Evolutionary conservation across 2,113 vertebrate genomes (phyloP), one percentile per base, ranked within the genome.

Genomic region (Silurus glanis): DNA sequence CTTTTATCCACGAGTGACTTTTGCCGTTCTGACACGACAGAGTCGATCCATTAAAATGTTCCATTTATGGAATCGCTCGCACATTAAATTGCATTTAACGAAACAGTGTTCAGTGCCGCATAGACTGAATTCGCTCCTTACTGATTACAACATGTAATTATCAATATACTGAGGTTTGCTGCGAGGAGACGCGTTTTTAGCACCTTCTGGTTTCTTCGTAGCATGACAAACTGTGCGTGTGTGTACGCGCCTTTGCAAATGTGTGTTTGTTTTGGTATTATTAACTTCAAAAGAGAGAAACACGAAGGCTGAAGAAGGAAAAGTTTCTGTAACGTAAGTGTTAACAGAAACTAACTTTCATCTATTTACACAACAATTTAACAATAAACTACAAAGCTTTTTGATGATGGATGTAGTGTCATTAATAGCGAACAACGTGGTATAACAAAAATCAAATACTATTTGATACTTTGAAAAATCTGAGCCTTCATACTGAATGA

Each of bases 281-380:
- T 37, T 79, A 79, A 56, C n/a, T 10, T 71, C 67, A 58, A 78
- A 17, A 56, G 53, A 28, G 53, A 79, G 75, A 79, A 79, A 28
- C 72, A 76, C 21, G 53, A 49, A 53, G 47, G 47, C 16, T 53
- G 49, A 2, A 55, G 51, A 25, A 53, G 13, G 23, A 55, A 25
- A 25, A 19, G 16, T 72, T 76, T 51, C 72, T 76, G 47, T 25
- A 76, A 56, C 17, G 2, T 25, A 55, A 28, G 51, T 59, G 56
- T 13, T 23, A 61, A 80, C 9, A 58, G 78, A 80, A 80, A 80
- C 56, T 80, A 61, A 61, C 78, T 80, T 80, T 61, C 56, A 80
- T 80, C 56, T 59, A 9, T 21, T 45, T 45, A 4, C 8, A 61
- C 56, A 45, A 80, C 25, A 61, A 61, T 14, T 4, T 45, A 47